A percentile compares a stretch with the other conserved stretches of the same genome.
These are phyloP conservation scores for Muraenolepis orangiensis DNA, from an alignment of 2,797 vertebrate genomes.

Conservation along the genomic window DNA sequence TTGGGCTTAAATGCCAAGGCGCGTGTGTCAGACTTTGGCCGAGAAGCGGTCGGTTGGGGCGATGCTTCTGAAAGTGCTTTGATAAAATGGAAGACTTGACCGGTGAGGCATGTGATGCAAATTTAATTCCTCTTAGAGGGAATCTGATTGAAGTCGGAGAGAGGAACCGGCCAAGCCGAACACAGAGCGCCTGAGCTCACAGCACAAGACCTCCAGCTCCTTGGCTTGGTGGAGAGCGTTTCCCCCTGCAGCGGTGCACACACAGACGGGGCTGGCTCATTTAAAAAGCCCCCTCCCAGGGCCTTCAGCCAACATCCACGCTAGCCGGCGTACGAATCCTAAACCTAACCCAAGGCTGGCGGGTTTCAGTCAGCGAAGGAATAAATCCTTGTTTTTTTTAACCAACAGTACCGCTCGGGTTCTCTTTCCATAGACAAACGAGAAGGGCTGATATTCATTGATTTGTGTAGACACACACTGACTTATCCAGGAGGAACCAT, in stretches of 20 bases:
- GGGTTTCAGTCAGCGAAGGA: constrained; percentile 39
- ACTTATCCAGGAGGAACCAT: not conserved
- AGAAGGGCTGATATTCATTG: not conserved
- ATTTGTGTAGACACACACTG: not conserved
- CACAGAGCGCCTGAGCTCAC: constrained; percentile 57
- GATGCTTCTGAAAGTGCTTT: constrained; percentile 56
- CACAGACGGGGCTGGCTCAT: constrained; percentile 56
- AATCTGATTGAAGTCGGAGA: constrained; percentile 65
- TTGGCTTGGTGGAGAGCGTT: constrained; percentile 42
- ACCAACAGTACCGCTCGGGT: not conserved
- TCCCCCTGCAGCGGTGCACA: constrained; percentile 37
- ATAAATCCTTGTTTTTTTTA: constrained; percentile 41
- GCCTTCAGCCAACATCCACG: constrained; percentile 24
- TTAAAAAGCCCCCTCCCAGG: constrained; percentile 52
- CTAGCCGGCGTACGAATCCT: constrained; percentile 31
- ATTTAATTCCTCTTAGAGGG: constrained; percentile 67
- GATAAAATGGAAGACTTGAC: constrained; percentile 55
- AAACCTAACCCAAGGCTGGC: constrained; percentile 34
- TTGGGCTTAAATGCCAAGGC: constrained; percentile 46
- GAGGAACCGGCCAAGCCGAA: constrained; percentile 47
- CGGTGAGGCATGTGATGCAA: constrained; percentile 67
- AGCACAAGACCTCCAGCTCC: constrained; percentile 41
- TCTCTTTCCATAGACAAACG: not conserved
- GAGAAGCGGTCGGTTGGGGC: constrained; percentile 36
- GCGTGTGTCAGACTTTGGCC: constrained; percentile 43